Base-by-base conservation (phyloP, 2,797 vertebrate genomes). In the Lepus townsendii region DNA sequence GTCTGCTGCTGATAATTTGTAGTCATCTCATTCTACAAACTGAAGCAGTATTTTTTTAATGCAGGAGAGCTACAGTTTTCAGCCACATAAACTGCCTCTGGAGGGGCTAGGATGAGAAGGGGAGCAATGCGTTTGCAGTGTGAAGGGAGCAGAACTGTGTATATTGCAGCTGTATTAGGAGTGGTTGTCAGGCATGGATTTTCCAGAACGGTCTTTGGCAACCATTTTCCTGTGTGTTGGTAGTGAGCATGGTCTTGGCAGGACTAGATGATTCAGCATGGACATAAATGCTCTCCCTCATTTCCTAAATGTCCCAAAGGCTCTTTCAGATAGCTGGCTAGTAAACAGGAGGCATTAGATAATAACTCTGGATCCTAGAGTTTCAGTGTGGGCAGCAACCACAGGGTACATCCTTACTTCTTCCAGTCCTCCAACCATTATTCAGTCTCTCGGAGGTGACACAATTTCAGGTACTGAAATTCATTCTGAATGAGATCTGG, bases 161-260 rank as follows among this genome's bases (percentile, higher is more conserved):
- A 50, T 91, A 35, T 79, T 72, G 52, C 63, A 83, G 47, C 90
- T 97, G 62, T 82, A 68, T 96, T 94, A 93, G 80, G 86, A 93
- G 85, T 94, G 91, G 69, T 91, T 94, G 91, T 97, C 95, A 96
- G 84, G 68, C 87, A 84, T 84, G 77, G 54, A 52, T 95, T 97
- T 97, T 96, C 86, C 71, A 92, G 83, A 95, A 78, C 76, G 94
- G 66, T 94, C 72, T 83, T 84, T 97, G 95, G 93, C 93, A 96
- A 73, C 88, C 69, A 13, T 96, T 96, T 94, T 50, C 62, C 47
- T 91, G 17, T 84, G 50, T 93, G 38, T 87, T 94, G 93, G 72
- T 91, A 88, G 91, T 85, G 60, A 95, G 88, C 83, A 66, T 90
- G 80, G 79, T 94, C 90, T 96, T 94, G 96, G 96, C 86, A 95